Evolutionary conservation across 1,140 invertebrate species (phyloP).

Genomic region (Anastatus disparis): DNA sequence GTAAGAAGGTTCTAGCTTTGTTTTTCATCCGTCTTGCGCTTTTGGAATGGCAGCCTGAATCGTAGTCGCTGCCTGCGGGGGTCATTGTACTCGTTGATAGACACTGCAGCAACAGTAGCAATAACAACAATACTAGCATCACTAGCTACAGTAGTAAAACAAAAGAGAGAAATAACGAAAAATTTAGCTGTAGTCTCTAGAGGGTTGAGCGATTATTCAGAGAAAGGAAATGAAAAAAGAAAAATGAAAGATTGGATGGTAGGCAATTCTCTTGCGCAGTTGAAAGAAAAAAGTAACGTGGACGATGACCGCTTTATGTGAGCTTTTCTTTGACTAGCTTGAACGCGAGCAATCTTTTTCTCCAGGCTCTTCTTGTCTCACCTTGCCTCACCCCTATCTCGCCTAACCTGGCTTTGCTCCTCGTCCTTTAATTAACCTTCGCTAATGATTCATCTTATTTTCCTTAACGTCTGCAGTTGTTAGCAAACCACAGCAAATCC

Average conservation of each 20-base stretch:
- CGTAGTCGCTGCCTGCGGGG: slow-evolving; percentile 17
- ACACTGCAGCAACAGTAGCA: too few relatives aligned
- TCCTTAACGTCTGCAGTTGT: too few relatives aligned
- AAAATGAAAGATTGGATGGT: too few relatives aligned
- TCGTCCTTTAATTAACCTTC: slow-evolving; percentile 25
- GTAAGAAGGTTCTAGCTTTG: too few relatives aligned
- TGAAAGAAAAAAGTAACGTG: too few relatives aligned
- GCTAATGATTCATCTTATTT: too few relatives aligned
- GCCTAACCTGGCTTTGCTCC: neutral
- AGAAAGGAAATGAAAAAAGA: neutral
- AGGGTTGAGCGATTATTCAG: neutral
- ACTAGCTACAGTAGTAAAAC: too few relatives aligned
- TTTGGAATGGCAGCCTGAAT: slow-evolving; percentile 37
- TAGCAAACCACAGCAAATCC: neutral
- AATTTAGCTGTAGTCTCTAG: slow-evolving; percentile 57
- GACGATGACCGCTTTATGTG: slow-evolving; percentile 57
- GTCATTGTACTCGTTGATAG: slow-evolving; percentile 33
- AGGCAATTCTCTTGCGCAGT: slow-evolving; percentile 56
- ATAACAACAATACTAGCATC: too few relatives aligned
- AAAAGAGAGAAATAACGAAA: too few relatives aligned
- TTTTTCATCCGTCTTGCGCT: too few relatives aligned
- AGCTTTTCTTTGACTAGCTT: slow-evolving; percentile 49
- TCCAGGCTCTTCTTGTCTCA: slow-evolving; percentile 15
- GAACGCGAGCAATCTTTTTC: too few relatives aligned
- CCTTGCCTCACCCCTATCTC: neutral